A percentile compares a stretch with the other conserved stretches of the same genome.
These are phyloP conservation scores for Caenorhabditis brenneri DNA, from an alignment of 1,140 invertebrate species.

Conservation along the genomic window DNA sequence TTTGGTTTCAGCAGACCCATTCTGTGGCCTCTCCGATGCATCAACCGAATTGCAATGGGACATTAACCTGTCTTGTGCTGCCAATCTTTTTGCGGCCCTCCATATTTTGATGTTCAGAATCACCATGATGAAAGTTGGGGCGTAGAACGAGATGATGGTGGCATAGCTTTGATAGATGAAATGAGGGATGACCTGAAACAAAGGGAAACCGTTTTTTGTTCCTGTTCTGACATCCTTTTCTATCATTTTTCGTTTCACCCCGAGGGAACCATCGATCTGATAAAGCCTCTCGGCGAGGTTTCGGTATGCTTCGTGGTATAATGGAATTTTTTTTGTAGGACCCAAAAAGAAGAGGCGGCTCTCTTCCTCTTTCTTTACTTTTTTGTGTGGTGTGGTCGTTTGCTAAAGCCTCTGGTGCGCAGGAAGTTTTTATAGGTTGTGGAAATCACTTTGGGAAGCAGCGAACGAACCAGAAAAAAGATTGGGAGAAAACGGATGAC, in stretches of 20 bases:
- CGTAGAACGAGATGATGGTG: constrained; percentile 74
- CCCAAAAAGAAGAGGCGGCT: constrained; percentile 13
- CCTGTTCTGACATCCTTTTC: background rate
- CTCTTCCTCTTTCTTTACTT: background rate
- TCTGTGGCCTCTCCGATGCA: background rate
- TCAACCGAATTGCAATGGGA: background rate
- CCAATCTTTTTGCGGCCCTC: constrained; percentile 72
- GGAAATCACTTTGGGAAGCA: constrained; percentile 35
- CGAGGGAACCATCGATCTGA: constrained; percentile 2
- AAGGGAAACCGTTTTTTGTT: constrained; percentile 53
- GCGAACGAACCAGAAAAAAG: constrained; percentile 16
- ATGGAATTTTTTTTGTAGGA: constrained; percentile 31
- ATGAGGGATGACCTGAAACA: constrained; percentile 65
- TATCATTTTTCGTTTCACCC: background rate
- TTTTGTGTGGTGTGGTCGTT: constrained; percentile 8
- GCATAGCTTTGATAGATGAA: constrained; percentile 71
- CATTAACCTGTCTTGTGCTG: constrained; percentile 69
- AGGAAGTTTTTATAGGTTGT: constrained; percentile 34
- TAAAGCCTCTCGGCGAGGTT: background rate
- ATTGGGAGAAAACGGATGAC: background rate
- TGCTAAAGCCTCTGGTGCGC: constrained; percentile 16
- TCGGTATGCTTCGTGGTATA: background rate
- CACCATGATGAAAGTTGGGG: constrained; percentile 74
- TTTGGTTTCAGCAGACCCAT: background rate
- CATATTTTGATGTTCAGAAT: constrained; percentile 74